Conservation (phyloP, 37 sponge, comb jelly and placozoan genomes). For the Sycon ciliatum region DNA sequence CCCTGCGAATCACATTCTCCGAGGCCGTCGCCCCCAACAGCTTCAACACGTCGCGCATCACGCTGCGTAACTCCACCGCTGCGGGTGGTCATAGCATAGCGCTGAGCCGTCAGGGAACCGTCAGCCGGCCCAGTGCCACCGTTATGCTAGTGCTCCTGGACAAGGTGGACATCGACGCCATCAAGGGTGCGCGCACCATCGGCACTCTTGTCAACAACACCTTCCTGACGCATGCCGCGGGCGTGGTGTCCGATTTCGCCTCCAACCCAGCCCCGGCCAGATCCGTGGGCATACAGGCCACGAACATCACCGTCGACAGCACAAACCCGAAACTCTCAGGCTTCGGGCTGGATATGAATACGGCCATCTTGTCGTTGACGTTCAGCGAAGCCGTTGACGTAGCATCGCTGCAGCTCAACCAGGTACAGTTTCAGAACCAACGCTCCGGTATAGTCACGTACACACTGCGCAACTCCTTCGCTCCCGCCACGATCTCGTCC, state of each 20-base stretch:
- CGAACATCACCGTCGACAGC: too few relatives aligned
- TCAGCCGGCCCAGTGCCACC: background rate
- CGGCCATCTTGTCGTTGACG: slow-evolving; percentile 37
- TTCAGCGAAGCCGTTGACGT: slow-evolving; percentile 65
- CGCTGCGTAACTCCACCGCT: slow-evolving; percentile 17
- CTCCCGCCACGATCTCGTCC: too few relatives aligned
- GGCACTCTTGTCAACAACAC: background rate
- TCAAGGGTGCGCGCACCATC: background rate
- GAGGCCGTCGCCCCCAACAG: slow-evolving; percentile 10
- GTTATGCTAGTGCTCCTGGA: background rate
- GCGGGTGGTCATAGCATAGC: too few relatives aligned
- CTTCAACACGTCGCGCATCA: slow-evolving; percentile 34
- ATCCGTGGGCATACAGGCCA: too few relatives aligned
- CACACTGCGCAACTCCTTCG: too few relatives aligned
- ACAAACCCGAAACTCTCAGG: too few relatives aligned
- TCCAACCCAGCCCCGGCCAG: background rate
- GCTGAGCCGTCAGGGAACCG: too few relatives aligned
- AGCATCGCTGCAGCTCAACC: too few relatives aligned
- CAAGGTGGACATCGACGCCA: background rate
- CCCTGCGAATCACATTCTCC: background rate
- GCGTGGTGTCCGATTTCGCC: background rate
- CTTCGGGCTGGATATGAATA: slow-evolving; percentile 45
- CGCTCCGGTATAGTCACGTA: too few relatives aligned
- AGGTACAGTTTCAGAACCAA: too few relatives aligned
- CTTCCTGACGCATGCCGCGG: background rate